These are phyloP conservation scores for Marcusenius ussheri DNA, from an alignment of 2,113 vertebrate genomes.

Conservation along the genomic window DNA sequence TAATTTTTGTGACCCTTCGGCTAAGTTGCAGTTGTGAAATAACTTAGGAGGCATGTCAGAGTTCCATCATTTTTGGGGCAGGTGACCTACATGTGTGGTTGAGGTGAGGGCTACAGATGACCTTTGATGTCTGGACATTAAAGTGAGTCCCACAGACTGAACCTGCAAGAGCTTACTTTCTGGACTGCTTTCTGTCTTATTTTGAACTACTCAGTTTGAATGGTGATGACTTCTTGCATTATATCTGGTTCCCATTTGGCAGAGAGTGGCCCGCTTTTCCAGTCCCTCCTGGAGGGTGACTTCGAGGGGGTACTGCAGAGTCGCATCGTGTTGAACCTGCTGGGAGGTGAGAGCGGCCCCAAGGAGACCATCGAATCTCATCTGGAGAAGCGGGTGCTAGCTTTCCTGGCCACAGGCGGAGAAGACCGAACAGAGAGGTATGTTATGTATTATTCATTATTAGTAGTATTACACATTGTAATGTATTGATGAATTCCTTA, in stretches of 20 bases:
- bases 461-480: not conserved
- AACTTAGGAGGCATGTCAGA: not conserved
- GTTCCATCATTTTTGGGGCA: not conserved
- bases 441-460: not conserved
- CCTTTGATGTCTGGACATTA: not conserved
- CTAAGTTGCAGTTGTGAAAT: not conserved
- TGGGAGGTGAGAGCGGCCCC: constrained; percentile 45
- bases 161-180: not conserved
- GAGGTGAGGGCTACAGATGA: not conserved
- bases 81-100: not conserved
- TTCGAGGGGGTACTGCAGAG: constrained; percentile 70
- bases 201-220: not conserved
- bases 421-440: constrained; percentile 67
- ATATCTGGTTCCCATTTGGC: constrained; percentile 23
- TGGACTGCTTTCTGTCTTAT: not conserved
- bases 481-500: not conserved
- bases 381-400: constrained; percentile 68
- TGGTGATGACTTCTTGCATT: not conserved
- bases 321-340: constrained; percentile 58
- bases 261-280: constrained; percentile 70
- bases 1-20: not conserved
- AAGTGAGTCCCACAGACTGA: not conserved
- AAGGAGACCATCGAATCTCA: constrained; percentile 63
- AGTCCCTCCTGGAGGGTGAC: constrained; percentile 68
- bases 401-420: constrained; percentile 63